phyloP scores from a whole-genome alignment of 2,113 vertebrate genomes.

The Salvelinus namaycush region DNA sequence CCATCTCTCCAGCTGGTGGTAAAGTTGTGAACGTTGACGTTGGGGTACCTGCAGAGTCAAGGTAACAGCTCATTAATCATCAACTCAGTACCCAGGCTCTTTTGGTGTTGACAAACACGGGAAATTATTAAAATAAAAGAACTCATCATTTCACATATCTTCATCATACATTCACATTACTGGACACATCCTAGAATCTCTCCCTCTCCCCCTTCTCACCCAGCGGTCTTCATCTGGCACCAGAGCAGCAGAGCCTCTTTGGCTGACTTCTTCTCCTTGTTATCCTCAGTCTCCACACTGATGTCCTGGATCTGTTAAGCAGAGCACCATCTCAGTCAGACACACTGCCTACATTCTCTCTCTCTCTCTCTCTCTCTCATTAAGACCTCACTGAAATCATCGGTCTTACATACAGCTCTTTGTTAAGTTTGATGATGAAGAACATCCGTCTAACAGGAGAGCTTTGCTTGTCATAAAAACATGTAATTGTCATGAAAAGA shows the following conservation, averaged over 20 bases:
- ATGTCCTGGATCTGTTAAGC: slow-evolving; percentile 89
- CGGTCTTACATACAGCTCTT: neutral
- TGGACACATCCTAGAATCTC: neutral
- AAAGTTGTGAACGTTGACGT: slow-evolving; percentile 94
- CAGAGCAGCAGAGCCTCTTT: slow-evolving; percentile 92
- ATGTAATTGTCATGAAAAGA: neutral
- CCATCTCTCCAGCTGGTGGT: slow-evolving; percentile 95
- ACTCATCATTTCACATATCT: too few species aligned
- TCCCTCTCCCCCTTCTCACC: slow-evolving; percentile 71
- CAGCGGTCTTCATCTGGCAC: slow-evolving; percentile 97
- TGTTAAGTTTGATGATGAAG: neutral
- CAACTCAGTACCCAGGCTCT: slow-evolving; percentile 1
- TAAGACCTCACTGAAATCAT: too few species aligned
- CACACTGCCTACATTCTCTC: neutral
- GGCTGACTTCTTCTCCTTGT: slow-evolving; percentile 92
- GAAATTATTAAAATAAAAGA: neutral
- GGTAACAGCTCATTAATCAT: slow-evolving; percentile 55
- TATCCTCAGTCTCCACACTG: slow-evolving; percentile 92
- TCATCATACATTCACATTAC: too few species aligned
- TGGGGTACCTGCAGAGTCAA: slow-evolving; percentile 82
- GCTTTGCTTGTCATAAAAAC: neutral
- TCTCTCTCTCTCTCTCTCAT: neutral
- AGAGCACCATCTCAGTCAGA: neutral
- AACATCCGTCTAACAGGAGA: neutral
- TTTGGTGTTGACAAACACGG: neutral